Percentiles rank a stretch among this genome's conserved stretches.
Evolutionary conservation across 2,113 vertebrate species (phyloP).

Genomic region (Oncorhynchus tshawytscha): DNA sequence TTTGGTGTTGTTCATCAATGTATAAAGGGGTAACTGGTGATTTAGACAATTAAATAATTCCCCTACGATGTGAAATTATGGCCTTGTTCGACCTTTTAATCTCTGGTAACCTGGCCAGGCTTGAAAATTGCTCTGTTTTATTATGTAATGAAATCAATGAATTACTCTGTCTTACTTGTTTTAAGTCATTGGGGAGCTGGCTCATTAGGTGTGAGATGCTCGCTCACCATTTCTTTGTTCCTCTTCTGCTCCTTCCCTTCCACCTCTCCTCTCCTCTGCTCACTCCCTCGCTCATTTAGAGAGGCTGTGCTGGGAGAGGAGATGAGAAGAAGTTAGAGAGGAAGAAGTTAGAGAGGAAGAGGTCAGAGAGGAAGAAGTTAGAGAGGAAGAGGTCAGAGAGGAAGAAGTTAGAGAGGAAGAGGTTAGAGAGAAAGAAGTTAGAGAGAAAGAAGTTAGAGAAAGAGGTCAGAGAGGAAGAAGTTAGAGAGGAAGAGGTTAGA

Average conservation of each 20-base stretch:
- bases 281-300: neutral
- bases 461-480: too few relatives aligned
- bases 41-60: too few relatives aligned
- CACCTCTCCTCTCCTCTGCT: neutral
- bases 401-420: too few relatives aligned
- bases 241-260: neutral
- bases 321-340: too few relatives aligned
- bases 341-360: too few relatives aligned
- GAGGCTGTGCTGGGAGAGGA: neutral
- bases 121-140: neutral
- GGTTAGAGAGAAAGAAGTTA: neutral
- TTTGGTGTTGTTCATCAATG: neutral
- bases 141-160: slow-evolving; percentile 19
- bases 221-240: neutral
- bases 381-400: too few relatives aligned
- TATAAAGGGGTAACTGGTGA: neutral
- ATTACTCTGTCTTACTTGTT: slow-evolving; percentile 22
- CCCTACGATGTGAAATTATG: too few relatives aligned
- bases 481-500: too few relatives aligned
- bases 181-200: neutral
- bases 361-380: too few relatives aligned
- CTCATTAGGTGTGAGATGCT: slow-evolving; percentile 24
- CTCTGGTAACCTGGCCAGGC: neutral
- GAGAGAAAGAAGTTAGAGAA: neutral
- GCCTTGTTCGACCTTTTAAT: neutral